Evolutionary conservation across 2,797 vertebrate species (phyloP).

Genomic region (Lepidocolaptes lacrymiger): DNA sequence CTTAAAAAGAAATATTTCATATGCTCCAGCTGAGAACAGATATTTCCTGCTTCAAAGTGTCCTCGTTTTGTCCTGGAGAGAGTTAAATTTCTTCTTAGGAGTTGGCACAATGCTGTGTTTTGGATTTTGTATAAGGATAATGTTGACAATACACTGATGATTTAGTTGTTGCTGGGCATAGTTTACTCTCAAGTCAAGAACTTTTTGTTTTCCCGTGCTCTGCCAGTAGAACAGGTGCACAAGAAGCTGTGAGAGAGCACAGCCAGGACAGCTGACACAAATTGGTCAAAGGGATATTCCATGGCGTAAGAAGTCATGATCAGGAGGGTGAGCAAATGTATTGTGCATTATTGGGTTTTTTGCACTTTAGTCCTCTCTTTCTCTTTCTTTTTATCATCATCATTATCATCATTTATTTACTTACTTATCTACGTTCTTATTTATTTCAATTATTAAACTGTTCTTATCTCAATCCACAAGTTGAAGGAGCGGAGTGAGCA

Average conservation of each 20-base stretch:
- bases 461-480: not conserved
- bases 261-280: not conserved
- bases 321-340: fast-evolving
- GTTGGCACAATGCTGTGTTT: not conserved
- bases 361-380: not conserved
- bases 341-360: not conserved
- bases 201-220: not conserved
- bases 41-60: not conserved
- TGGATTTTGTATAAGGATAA: not conserved
- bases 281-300: not conserved
- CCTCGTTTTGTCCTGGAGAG: not conserved
- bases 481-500: not conserved
- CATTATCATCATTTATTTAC: not conserved
- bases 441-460: not conserved
- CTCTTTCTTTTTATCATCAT: not conserved
- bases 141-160: not conserved
- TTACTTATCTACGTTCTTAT: not conserved
- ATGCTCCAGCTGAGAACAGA: not conserved
- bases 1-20: not conserved
- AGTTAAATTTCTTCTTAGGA: not conserved
- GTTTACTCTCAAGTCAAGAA: not conserved
- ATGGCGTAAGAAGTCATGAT: not conserved
- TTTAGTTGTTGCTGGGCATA: not conserved
- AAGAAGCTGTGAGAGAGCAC: not conserved
- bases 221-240: not conserved